These are phyloP conservation scores for Lomographa bimaculata DNA, from an alignment of 2,888 invertebrate genomes.

Conservation along the genomic window DNA sequence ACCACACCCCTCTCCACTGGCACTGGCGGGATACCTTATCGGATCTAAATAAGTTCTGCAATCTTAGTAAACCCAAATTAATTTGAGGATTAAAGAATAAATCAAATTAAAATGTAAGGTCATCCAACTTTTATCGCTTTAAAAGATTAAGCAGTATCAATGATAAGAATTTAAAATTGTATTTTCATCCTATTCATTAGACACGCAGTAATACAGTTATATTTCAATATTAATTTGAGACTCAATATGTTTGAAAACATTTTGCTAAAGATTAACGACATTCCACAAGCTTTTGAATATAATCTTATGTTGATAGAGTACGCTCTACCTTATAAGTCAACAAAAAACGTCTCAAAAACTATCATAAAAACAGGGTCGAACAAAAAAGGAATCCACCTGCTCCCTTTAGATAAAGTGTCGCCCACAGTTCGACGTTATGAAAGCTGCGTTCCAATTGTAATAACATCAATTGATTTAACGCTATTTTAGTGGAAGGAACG, in stretches of 20 bases:
- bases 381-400: constrained; percentile 54
- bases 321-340: constrained; percentile 7
- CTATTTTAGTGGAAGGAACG: constrained; percentile 80
- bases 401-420: constrained; percentile 38
- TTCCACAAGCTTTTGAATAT: constrained; percentile 3
- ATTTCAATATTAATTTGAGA: no score
- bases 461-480: constrained; percentile 82
- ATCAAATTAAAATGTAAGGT: constrained; percentile 7
- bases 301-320: constrained; percentile 3
- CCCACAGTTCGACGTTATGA: constrained; percentile 63
- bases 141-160: constrained; percentile 3
- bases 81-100: constrained; percentile 14
- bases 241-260: no score
- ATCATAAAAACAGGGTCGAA: constrained; percentile 25
- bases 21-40: constrained; percentile 6
- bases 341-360: constrained; percentile 23
- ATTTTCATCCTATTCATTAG: no score
- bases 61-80: constrained; percentile 17
- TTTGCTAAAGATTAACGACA: background rate
- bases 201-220: no score
- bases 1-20: constrained; percentile 4
- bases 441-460: constrained; percentile 77
- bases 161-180: constrained; percentile 1
- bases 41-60: constrained; percentile 22
- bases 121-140: constrained; percentile 9